A percentile compares a stretch with the other conserved stretches of the same genome.
phyloP scores from a whole-genome alignment of 2,888 invertebrate genomes.

The Synergus japonicus region DNA sequence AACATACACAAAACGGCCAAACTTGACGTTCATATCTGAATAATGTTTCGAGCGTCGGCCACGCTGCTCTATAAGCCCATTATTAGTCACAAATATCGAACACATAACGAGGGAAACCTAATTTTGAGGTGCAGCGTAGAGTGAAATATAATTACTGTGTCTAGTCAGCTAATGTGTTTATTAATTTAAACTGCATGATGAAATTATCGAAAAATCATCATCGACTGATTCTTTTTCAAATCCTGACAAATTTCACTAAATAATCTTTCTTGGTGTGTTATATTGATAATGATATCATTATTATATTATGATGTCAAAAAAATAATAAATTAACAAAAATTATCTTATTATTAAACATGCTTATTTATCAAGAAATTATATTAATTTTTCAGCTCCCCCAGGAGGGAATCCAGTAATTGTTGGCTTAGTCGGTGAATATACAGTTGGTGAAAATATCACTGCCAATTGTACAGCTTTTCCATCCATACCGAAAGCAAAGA shows the following conservation, averaged over 20 bases:
- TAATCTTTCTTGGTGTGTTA: too few relatives aligned
- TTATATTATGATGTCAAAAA: background rate
- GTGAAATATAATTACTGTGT: background rate
- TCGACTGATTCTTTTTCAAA: background rate
- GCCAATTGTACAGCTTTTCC: conserved; percentile 78
- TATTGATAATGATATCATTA: too few relatives aligned
- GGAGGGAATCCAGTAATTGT: conserved; percentile 77
- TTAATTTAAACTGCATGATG: conserved; percentile 33
- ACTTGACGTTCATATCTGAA: conserved; percentile 30
- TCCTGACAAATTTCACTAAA: background rate
- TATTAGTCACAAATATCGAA: conserved; percentile 32
- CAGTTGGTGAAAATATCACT: conserved; percentile 77
- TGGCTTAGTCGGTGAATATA: conserved; percentile 76
- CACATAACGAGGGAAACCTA: background rate
- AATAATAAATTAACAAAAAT: background rate
- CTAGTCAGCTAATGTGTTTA: conserved; percentile 44
- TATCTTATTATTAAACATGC: background rate
- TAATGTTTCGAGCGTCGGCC: conserved; percentile 23
- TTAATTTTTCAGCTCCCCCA: conserved; percentile 74
- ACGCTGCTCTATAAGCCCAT: conserved; percentile 17
- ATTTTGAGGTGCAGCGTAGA: background rate
- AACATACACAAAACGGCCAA: conserved; percentile 33
- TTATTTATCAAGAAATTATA: background rate
- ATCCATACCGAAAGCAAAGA: conserved; percentile 77
- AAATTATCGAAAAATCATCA: conserved; percentile 44